phyloP scores from a whole-genome alignment of 2,113 vertebrate genomes.

The Etheostoma spectabile region DNA sequence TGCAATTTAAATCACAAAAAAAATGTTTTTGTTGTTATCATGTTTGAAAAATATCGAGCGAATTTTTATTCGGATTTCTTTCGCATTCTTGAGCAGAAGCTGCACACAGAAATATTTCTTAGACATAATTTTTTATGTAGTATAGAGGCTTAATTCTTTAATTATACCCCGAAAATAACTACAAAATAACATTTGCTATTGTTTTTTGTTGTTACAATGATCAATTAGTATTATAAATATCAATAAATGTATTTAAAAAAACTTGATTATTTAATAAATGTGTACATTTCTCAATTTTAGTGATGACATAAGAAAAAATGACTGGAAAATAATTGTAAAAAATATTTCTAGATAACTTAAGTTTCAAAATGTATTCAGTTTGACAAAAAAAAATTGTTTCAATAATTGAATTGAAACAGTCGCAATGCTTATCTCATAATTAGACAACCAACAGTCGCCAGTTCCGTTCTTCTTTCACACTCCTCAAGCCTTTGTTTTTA shows the following conservation, averaged over 20 bases:
- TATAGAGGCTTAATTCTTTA: background rate
- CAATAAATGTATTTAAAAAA: background rate
- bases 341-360: background rate
- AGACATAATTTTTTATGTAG: background rate
- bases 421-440: slow-evolving; percentile 14
- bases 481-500: background rate
- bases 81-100: slow-evolving; percentile 2
- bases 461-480: background rate
- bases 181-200: background rate
- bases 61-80: background rate
- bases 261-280: background rate
- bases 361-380: slow-evolving; percentile 1
- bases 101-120: slow-evolving; percentile 20
- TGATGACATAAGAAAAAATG: background rate
- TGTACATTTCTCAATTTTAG: background rate
- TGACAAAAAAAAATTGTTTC: background rate
- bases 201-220: background rate
- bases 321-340: background rate
- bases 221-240: slow-evolving; percentile 5
- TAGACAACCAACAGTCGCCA: slow-evolving; percentile 10
- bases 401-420: slow-evolving; percentile 7
- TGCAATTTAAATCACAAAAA: slow-evolving; percentile 14
- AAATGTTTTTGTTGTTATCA: background rate
- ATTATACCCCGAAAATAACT: background rate
- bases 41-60: background rate